Evolutionary conservation across 30 jellyfish, hydroid and myxozoan genomes (phyloP).

Genomic region (Turritopsis rubra): DNA sequence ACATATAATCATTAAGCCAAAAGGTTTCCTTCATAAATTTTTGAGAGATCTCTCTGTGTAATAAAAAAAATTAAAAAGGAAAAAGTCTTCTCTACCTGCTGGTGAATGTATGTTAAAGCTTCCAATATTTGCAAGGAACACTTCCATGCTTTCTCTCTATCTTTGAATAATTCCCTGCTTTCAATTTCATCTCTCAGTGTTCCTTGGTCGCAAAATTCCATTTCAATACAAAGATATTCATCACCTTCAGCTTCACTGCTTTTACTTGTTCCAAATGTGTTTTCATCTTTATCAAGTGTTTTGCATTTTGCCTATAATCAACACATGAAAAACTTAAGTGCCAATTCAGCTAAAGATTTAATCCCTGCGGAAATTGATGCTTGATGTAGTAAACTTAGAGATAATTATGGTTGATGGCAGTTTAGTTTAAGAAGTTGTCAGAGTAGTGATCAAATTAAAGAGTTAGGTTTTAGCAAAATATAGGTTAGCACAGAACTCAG

Average conservation of each 20-base stretch:
- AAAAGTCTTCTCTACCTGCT: not conserved
- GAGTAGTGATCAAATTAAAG: no score
- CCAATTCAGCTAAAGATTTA: no score
- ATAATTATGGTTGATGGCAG: no score
- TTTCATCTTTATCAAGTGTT: not conserved
- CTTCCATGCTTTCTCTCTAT: not conserved
- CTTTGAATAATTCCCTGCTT: not conserved
- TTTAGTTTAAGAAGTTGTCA: no score
- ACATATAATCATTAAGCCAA: not conserved
- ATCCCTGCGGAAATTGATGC: no score
- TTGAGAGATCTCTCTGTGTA: not conserved
- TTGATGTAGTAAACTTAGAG: no score
- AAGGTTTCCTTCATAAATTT: not conserved
- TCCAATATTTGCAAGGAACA: not conserved
- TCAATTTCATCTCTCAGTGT: not conserved
- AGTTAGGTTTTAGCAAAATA: no score
- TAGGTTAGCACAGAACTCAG: no score
- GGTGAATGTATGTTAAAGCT: constrained; percentile 4
- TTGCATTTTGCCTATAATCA: not conserved
- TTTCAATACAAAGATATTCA: not conserved
- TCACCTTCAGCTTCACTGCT: not conserved
- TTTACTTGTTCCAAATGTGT: not conserved
- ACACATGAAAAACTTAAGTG: no score
- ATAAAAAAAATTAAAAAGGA: not conserved
- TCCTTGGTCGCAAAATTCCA: constrained; percentile 2